Base-by-base conservation (phyloP, 1,140 invertebrate species). In the Microplitis demolitor region DNA sequence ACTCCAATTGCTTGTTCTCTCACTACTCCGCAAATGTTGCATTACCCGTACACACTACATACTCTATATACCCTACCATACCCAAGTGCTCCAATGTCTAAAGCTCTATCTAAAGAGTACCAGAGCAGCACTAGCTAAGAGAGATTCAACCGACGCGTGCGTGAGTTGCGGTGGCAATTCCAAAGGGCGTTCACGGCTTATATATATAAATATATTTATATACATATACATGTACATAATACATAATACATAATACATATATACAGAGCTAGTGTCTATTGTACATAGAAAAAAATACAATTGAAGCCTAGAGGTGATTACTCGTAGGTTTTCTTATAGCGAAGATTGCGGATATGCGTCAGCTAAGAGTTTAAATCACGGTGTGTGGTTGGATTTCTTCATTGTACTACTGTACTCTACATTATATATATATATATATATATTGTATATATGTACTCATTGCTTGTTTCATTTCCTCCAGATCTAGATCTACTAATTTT, bases 101-200 rank as follows among this genome's bases (percentile, higher is more conserved):
- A 24, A 24, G 24, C 24, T 24, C 24, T 24, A 24, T 24, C 24
- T 24, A 24, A 24, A 24, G 24, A 45, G 11, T 9, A 45, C 39
- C 11, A 45, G 56, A 45, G 45, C 64, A 56, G 34, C 53, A 50
- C 69, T 37, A 33, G 33, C 34, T 54, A 34, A 16, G 54, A 70
- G 34, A n/a, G n/a, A 13, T 9, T 39, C 3, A 5, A 14, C 50
- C 58, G 69, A 74, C 74, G 74, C 69, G 69, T 76, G 77, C 70
- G 72, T 73, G 66, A 66, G 54, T 62, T 64, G 64, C 66, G 60
- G 63, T 71, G 66, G 69, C 61, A 67, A 60, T 74, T 4, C 71
- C 70, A 77, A 82, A 80, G 78, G 77, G 75, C 77, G 77, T 78
- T 75, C 74, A 73, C 74, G 64, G 62, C 69, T 14, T 74, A 67